Evolutionary conservation across 2,888 invertebrate species (phyloP).

Genomic region (Xanthorhoe designata): DNA sequence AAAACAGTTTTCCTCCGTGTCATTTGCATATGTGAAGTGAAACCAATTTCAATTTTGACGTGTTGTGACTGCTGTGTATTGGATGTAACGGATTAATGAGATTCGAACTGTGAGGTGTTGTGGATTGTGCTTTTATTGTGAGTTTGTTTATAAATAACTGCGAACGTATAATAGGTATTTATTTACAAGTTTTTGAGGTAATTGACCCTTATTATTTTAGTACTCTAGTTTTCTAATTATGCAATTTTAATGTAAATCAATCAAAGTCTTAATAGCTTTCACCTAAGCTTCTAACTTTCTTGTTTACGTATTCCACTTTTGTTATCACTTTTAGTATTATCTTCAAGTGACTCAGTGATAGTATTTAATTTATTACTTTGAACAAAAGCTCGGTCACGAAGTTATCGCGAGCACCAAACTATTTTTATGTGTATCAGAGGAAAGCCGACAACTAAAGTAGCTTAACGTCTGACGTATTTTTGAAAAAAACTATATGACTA

Average conservation of each 20-base stretch:
- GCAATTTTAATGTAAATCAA: constrained; percentile 3
- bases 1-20: constrained; percentile 75
- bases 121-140: constrained; percentile 62
- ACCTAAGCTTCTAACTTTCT: constrained; percentile 20
- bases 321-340: constrained; percentile 38
- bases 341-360: constrained; percentile 56
- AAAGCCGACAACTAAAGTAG: not conserved
- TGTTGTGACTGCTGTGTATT: constrained; percentile 63
- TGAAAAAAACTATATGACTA: too few relatives aligned
- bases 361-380: constrained; percentile 65
- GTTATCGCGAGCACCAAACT: constrained; percentile 60
- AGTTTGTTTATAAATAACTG: constrained; percentile 34
- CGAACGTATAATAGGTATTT: constrained; percentile 18
- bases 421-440: constrained; percentile 50
- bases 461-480: not conserved
- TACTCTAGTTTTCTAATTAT: not conserved
- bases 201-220: constrained; percentile 7
- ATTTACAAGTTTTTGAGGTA: constrained; percentile 30
- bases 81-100: constrained; percentile 57
- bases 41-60: constrained; percentile 69
- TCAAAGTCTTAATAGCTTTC: constrained; percentile 22
- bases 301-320: constrained; percentile 30
- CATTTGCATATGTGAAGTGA: constrained; percentile 79
- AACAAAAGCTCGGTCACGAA: constrained; percentile 69
- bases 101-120: constrained; percentile 58